Base-by-base conservation (phyloP, 2,888 invertebrate species). In the Drosophila pseudotalamancana region DNA sequence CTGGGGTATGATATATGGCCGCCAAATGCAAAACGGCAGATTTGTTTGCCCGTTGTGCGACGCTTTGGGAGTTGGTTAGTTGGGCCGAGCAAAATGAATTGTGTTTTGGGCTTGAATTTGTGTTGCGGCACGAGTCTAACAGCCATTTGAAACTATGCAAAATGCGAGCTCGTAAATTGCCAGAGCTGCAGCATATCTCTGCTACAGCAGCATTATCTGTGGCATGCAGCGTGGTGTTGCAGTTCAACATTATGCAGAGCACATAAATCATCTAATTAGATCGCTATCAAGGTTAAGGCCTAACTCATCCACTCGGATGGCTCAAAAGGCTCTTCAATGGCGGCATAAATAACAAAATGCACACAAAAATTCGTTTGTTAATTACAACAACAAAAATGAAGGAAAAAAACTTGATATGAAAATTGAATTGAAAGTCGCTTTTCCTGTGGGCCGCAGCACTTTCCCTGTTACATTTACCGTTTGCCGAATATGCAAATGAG, bases 401-500 rank as follows among this genome's bases (percentile, higher is more conserved):
- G 3, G 14, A n/a, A 25, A 27, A 27, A 4, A 11, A 37, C 12
- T 3, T 45, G 45, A 39, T 35, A 37, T 40, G 56, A 54, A 40
- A 56, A 57, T 49, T 43, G 57, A 59, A 60, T 60, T 40, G 39
- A 68, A 61, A 68, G 46, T 54, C 64, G 46, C 55, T 62, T 57
- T 57, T 61, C 54, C 65, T 53, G 40, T 35, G 59, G 43, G 45
- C 34, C 19, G 23, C 54, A 65, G 64, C 80, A 88, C 89, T 88
- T 89, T 89, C 89, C 87, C 89, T 87, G 73, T 67, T 76, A 59
- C 84, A 70, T 21, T 64, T 54, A 59, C 73, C 74, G 70, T 76
- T 77, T 68, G 53, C 73, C 57, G 39, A 77, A 83, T 89, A 89
- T 89, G 90, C 83, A 89, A 89, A 89, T 89, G 72, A 89, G 83